A percentile compares a stretch with the other conserved stretches of the same genome.
These are phyloP conservation scores for Dendrocincla fuliginosa DNA, from an alignment of 2,797 vertebrate genomes.

Conservation along the genomic window DNA sequence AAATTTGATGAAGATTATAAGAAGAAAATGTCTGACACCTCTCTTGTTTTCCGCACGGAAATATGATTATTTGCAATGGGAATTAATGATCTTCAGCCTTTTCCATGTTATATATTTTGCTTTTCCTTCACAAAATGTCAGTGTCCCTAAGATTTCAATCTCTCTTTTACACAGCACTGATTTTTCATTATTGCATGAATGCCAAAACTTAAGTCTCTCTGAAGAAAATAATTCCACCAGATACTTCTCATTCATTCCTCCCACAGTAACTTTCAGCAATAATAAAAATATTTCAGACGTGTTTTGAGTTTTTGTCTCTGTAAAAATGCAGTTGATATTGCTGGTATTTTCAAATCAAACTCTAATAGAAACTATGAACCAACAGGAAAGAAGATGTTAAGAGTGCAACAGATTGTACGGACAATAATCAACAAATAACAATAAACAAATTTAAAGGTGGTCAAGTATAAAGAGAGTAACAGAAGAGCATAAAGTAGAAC, in stretches of 20 bases:
- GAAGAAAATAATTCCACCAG: not conserved
- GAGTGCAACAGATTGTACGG: accelerated
- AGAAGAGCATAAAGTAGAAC: not conserved
- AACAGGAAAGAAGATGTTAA: not conserved
- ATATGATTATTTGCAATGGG: slow-evolving; percentile 42
- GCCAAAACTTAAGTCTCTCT: not conserved
- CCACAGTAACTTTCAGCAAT: not conserved
- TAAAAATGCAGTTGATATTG: not conserved
- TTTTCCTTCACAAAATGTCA: not conserved
- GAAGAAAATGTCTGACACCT: slow-evolving; percentile 70
- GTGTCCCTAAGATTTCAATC: not conserved
- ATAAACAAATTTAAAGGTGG: not conserved
- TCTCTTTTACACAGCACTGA: not conserved
- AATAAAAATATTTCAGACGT: not conserved
- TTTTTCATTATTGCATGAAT: not conserved
- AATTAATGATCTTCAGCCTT: not conserved
- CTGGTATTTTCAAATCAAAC: not conserved
- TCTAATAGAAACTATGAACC: not conserved
- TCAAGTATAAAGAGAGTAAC: not conserved
- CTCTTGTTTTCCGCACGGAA: slow-evolving; percentile 66
- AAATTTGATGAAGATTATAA: slow-evolving; percentile 75
- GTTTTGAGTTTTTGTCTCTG: not conserved
- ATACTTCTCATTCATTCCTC: not conserved
- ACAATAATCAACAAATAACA: not conserved
- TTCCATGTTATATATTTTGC: not conserved